Conservation (phyloP, 2,797 vertebrate genomes). For the Pantherophis vulpinus region DNA sequence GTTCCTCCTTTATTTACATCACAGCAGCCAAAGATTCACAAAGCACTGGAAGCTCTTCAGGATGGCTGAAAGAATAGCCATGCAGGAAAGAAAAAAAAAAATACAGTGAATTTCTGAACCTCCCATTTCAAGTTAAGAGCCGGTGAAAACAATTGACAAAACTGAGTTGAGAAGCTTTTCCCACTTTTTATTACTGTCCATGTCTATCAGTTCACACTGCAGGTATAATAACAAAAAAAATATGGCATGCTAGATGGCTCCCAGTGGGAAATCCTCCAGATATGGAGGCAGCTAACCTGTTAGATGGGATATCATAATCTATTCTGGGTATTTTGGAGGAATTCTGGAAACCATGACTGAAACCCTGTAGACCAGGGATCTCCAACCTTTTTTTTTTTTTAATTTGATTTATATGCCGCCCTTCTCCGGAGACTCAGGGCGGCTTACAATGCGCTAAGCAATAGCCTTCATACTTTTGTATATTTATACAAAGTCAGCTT, state of each 20-base stretch:
- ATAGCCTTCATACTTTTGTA: too few relatives aligned
- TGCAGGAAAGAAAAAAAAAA: background rate
- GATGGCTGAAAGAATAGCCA: background rate
- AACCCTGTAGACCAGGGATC: background rate
- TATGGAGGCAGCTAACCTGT: background rate
- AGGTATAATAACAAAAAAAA: background rate
- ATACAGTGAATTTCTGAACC: background rate
- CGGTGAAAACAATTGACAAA: background rate
- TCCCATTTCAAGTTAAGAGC: background rate
- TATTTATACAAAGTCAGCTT: too few relatives aligned
- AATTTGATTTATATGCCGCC: too few relatives aligned
- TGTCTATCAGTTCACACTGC: background rate
- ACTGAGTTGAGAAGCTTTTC: background rate
- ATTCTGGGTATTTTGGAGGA: background rate
- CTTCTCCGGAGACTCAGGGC: too few relatives aligned
- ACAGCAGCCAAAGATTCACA: background rate
- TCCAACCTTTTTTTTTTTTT: too few relatives aligned
- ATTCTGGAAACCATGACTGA: background rate
- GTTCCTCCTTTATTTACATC: background rate
- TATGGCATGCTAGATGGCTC: background rate
- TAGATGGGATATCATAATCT: background rate
- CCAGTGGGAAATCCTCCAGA: background rate
- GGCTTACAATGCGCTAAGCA: too few relatives aligned
- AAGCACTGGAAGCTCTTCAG: background rate
- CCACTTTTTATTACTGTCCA: background rate